Base-by-base conservation (phyloP, 2,888 invertebrate species). In the Oscheius onirici region DNA sequence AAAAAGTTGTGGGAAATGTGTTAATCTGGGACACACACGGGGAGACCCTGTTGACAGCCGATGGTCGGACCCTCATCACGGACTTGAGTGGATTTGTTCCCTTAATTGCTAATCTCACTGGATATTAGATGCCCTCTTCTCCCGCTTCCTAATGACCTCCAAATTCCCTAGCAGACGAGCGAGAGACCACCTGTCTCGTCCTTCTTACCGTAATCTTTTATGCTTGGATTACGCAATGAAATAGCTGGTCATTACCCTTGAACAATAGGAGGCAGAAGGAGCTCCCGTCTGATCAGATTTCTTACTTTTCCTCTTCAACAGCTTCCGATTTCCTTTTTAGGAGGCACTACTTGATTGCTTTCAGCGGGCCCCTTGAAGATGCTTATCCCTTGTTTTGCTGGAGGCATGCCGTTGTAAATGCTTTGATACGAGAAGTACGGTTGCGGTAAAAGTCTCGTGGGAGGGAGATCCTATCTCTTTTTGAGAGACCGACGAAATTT, bases 71-170 rank as follows among this genome's bases (percentile, higher is more conserved):
- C 26, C 26, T 57, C 57, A 34, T 57, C 57, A 34, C 34, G 24
- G 41, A 58, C 40, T 58, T 41, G 58, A 63, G 63, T 46, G 63
- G 63, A 63, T 63, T 63, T 22, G 46, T 17, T 22, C 24, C 34
- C n/a, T 24, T 63, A 63, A 63, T 63, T 63, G 63, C 63, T 63
- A 63, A 63, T 63, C 63, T 60, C 60, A 13, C 60, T 41, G 22
- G 60, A 60, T 60, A 60, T 63, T 34, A 24, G 17, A 28, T 61
- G 26, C 28, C 57, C 34, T 20, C 57, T 13, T 28, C 58, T 46
- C 20, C 13, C n/a, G 5, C 15, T 46, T 20, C 20, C 58, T 58
- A 40, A 55, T 55, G 55, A 28, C 24, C 13, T n/a, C 55, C 41
- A 22, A 58, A 58, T 58, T 58, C 58, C 58, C 58, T 41, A 8